Conservation (phyloP, 2,797 vertebrate genomes). For the Microchirus variegatus region DNA sequence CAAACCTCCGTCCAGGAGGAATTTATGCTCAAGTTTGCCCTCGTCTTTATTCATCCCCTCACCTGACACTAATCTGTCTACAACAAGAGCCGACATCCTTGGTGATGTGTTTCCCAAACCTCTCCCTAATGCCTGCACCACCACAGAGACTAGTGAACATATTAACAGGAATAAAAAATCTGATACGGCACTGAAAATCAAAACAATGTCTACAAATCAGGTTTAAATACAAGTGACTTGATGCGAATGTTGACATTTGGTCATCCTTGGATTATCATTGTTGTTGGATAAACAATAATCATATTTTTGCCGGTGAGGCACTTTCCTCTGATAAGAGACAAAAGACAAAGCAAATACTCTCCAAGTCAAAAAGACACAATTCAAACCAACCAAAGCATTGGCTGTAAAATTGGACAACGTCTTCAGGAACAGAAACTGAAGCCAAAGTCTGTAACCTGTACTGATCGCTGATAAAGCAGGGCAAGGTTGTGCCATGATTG, state of each 20-base stretch:
- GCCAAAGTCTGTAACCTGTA: too few species aligned
- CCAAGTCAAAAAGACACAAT: too few species aligned
- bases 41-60: constrained; percentile 60
- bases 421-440: too few species aligned
- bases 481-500: too few species aligned
- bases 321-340: too few species aligned
- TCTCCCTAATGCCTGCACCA: constrained; percentile 24
- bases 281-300: too few species aligned
- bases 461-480: too few species aligned
- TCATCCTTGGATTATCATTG: too few species aligned
- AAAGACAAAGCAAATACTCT: too few species aligned
- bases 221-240: background rate
- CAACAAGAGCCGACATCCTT: constrained; percentile 53
- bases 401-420: too few species aligned
- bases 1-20: constrained; percentile 54
- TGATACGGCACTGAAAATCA: constrained; percentile 8
- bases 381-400: too few species aligned
- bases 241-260: background rate
- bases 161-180: constrained; percentile 51
- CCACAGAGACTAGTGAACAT: constrained; percentile 30
- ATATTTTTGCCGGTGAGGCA: too few species aligned
- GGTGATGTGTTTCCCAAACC: constrained; percentile 54
- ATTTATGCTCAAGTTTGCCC: constrained; percentile 54
- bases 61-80: constrained; percentile 64
- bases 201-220: constrained; percentile 1